Conservation (phyloP, 1,140 invertebrate species). For the Anastrepha obliqua region DNA sequence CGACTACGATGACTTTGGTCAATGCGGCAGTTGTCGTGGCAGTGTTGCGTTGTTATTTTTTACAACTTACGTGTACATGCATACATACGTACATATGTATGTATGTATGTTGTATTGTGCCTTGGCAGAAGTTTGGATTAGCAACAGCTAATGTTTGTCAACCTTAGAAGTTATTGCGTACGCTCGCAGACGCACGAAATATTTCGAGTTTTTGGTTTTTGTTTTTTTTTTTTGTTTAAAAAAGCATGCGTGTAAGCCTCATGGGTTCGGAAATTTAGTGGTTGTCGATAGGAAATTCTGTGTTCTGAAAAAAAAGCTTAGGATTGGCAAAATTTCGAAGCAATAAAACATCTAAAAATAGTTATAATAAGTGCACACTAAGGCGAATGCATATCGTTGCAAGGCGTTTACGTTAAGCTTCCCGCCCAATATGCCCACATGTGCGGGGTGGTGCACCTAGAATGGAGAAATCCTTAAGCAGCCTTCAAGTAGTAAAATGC, state of each 20-base stretch:
- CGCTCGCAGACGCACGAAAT: not conserved
- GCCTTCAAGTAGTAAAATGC: no score
- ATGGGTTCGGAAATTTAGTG: not conserved
- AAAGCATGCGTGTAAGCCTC: not conserved
- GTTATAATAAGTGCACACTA: no score
- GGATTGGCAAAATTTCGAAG: no score
- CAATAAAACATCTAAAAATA: no score
- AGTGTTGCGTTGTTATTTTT: slow-evolving; percentile 24
- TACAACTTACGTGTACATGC: not conserved
- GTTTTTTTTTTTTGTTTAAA: not conserved
- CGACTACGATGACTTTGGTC: slow-evolving; percentile 16
- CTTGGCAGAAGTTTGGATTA: slow-evolving; percentile 19
- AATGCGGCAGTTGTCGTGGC: slow-evolving; percentile 19
- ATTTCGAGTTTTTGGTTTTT: not conserved
- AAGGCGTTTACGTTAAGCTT: no score
- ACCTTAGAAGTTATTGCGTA: slow-evolving; percentile 36
- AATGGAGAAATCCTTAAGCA: no score
- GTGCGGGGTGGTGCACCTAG: no score
- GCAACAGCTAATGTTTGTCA: slow-evolving; percentile 50
- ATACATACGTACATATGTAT: not conserved
- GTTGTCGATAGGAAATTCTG: not conserved
- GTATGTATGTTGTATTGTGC: not conserved
- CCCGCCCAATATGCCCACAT: no score
- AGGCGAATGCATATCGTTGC: no score
- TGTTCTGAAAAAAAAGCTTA: not conserved